Evolutionary conservation across 2,797 vertebrate genomes (phyloP).

Genomic region (Labeo calbasu): DNA sequence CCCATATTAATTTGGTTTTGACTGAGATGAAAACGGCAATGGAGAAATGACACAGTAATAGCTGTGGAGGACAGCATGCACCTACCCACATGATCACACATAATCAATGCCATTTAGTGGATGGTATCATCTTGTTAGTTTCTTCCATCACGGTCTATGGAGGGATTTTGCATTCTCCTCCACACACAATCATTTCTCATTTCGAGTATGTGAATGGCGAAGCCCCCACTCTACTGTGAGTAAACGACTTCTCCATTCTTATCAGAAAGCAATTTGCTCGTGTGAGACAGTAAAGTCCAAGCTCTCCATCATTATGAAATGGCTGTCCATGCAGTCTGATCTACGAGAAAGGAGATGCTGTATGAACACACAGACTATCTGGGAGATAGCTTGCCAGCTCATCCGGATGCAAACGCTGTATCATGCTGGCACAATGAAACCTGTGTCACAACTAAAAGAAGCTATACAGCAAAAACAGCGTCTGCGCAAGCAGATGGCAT

Average conservation of each 20-base stretch:
- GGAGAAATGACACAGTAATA: conserved; percentile 12
- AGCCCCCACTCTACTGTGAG: conserved; percentile 51
- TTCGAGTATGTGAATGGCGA: conserved; percentile 56
- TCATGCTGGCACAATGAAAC: conserved; percentile 33
- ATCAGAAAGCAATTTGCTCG: conserved; percentile 66
- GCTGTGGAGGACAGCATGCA: neutral
- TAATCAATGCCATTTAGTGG: conserved; percentile 42
- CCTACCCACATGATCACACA: conserved; percentile 22
- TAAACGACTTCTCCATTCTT: conserved; percentile 64
- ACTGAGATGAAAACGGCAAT: conserved; percentile 33
- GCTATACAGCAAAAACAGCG: neutral
- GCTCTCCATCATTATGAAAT: conserved; percentile 65
- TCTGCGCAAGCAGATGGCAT: neutral
- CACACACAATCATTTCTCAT: conserved; percentile 60
- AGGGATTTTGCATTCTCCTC: conserved; percentile 37
- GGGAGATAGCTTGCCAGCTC: conserved; percentile 43
- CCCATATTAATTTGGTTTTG: conserved; percentile 10
- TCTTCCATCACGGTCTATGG: conserved; percentile 24
- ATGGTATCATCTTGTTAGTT: conserved; percentile 37
- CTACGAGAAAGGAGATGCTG: conserved; percentile 35
- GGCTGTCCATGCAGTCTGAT: conserved; percentile 54
- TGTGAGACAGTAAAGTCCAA: conserved; percentile 56
- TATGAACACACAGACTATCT: conserved; percentile 45
- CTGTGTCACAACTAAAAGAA: conserved; percentile 32
- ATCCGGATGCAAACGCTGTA: conserved; percentile 34